phyloP scores from a whole-genome alignment of 2,113 vertebrate species.

The Bucco capensis region DNA sequence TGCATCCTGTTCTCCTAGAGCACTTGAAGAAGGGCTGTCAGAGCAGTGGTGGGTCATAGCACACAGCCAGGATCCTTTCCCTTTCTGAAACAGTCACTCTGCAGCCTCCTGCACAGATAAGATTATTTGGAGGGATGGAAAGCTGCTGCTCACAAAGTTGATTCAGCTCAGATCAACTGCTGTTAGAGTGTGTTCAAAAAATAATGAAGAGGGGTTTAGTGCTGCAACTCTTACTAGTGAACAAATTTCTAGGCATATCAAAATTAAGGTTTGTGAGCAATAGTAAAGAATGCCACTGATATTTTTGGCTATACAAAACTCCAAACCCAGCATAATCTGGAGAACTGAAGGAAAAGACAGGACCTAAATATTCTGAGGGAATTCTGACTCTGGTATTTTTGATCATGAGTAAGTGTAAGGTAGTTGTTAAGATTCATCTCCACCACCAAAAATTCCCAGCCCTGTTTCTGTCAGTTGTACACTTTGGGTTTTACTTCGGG shows the following conservation, averaged over 20 bases:
- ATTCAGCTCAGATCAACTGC: neutral
- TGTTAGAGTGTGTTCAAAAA: neutral
- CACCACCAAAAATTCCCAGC: neutral
- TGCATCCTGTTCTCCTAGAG: neutral
- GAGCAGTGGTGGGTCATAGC: neutral
- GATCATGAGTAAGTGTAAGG: neutral
- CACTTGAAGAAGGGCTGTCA: neutral
- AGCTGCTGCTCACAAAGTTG: neutral
- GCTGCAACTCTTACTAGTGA: neutral
- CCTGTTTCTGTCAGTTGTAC: neutral
- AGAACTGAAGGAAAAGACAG: neutral
- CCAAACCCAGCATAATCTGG: neutral
- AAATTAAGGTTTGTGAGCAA: neutral
- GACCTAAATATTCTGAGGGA: neutral
- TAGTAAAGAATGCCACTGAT: neutral
- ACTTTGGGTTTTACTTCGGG: neutral
- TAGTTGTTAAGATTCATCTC: neutral
- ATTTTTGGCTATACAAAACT: neutral
- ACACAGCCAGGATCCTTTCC: neutral
- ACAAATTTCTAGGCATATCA: neutral
- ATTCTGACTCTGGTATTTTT: neutral
- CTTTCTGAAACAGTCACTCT: neutral
- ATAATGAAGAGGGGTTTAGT: neutral
- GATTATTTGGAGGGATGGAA: accelerated
- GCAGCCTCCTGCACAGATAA: neutral